Evolutionary conservation across 2,888 invertebrate species (phyloP), one percentile per base, ranked within the genome.

Genomic region (Atethmia centrago): DNA sequence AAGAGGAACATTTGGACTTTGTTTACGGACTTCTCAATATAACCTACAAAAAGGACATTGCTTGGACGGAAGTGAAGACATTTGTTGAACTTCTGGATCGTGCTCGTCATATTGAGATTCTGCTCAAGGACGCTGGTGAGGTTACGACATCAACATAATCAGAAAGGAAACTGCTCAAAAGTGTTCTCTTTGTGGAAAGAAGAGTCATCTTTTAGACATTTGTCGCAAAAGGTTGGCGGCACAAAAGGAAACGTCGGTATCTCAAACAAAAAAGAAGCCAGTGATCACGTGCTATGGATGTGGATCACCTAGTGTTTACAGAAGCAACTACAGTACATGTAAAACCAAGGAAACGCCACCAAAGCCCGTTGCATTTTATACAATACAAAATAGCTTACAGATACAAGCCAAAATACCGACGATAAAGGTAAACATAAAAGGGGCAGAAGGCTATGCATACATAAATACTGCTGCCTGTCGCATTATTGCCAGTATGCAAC

Each of bases 261-360:
- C 28, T 1, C 47, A 21, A 49, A 16, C 14, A 1, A 40, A 36
- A 2, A 58, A 59, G 14, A 55, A 53, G 12, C 53, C 62, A 7
- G 31, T n/a, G 5, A 72, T 72, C 10, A 67, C 28, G 2, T 73
- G 69, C 45, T 66, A 79, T 51, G 74, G 71, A 16, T 71, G 71
- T 61, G 78, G 74, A 28, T 45, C 75, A 42, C 71, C 65, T 3
- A 71, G 74, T 2, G 71, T 78, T 0, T 66, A 63, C 19, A 47
- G 71, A 31, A 71, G 67, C 21, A 74, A 62, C 16, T 79, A 75
- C 59, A 21, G 51, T 12, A 68, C 71, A 1, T 79, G 78, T 51
- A 68, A 77, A 14, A 49, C 10, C 3, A 51, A 77, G 47, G 45
- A 71, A 16, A 64, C 70, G 21, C 55, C 62, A 19, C 63, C 70